Conservation (phyloP, 1,140 invertebrate species). For the Drosophila grimshawi region DNA sequence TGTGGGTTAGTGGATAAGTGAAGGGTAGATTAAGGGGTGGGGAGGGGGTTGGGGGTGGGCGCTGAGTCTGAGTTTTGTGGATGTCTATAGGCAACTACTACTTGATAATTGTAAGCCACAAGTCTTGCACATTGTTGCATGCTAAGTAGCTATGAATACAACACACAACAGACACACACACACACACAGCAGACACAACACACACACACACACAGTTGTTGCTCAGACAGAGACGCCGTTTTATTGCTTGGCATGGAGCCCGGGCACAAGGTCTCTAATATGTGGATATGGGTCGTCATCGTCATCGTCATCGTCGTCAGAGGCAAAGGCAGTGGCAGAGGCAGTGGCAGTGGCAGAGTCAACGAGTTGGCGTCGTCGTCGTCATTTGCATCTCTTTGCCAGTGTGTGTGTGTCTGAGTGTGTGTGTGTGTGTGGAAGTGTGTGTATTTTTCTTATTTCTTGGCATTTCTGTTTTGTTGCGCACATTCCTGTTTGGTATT, state of each 20-base stretch:
- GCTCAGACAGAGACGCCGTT: slow-evolving; percentile 22
- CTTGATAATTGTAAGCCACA: slow-evolving; percentile 43
- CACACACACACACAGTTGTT: not conserved
- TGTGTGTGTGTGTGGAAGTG: slow-evolving; percentile 1
- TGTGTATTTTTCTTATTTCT: slow-evolving; percentile 53
- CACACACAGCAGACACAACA: not conserved
- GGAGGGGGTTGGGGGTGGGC: too few species aligned
- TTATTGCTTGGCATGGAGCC: slow-evolving; percentile 37
- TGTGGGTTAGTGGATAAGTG: too few species aligned
- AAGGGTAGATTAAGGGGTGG: too few species aligned
- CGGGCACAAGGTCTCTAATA: slow-evolving; percentile 38
- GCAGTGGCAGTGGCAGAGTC: slow-evolving; percentile 4
- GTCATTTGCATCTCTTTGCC: slow-evolving; percentile 45
- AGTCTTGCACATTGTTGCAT: slow-evolving; percentile 50
- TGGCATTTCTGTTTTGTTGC: slow-evolving; percentile 55
- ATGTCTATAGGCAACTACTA: slow-evolving; percentile 24
- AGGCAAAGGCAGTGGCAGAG: slow-evolving; percentile 32
- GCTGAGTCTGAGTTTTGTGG: not conserved
- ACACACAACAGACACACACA: not conserved
- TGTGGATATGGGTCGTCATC: slow-evolving; percentile 55
- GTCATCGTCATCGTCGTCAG: slow-evolving; percentile 21
- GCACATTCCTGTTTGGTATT: slow-evolving; percentile 38
- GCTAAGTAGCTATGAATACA: slow-evolving; percentile 38
- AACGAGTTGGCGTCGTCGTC: slow-evolving; percentile 46
- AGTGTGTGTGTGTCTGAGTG: not conserved